phyloP scores from a whole-genome alignment of 2,113 vertebrate species.

The Emydura subglobosa region DNA sequence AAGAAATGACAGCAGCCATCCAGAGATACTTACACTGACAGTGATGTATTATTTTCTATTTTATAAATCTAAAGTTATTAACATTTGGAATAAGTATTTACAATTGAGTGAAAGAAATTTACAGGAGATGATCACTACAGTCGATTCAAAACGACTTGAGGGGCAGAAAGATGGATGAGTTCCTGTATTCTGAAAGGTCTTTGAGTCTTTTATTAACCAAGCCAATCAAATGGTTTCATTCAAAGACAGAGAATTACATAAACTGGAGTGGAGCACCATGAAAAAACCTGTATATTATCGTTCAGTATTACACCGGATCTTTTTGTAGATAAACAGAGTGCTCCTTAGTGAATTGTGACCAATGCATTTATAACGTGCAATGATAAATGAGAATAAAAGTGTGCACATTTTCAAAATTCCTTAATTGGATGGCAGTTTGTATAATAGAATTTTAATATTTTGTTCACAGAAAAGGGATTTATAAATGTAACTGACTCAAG shows the following conservation, averaged over 20 bases:
- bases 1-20: not conserved
- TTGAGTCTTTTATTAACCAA: not conserved
- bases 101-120: not conserved
- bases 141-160: fast-evolving
- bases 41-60: not conserved
- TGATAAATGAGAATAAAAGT: not conserved
- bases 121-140: fast-evolving
- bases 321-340: not conserved
- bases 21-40: not conserved
- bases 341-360: not conserved
- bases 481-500: constrained; percentile 80
- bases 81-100: not conserved
- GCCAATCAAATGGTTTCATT: not conserved
- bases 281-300: not conserved
- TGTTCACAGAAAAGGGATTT: constrained; percentile 83
- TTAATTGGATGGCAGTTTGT: not conserved
- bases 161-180: not conserved
- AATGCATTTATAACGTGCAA: not conserved
- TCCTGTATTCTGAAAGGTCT: not conserved
- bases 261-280: not conserved
- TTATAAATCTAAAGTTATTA: not conserved
- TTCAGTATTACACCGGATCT: not conserved
- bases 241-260: not conserved
- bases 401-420: not conserved
- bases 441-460: not conserved